Percentiles rank a stretch among this genome's conserved stretches.
These are phyloP conservation scores for Tinamus major DNA, from an alignment of 2,797 vertebrate species.

Conservation along the genomic window DNA sequence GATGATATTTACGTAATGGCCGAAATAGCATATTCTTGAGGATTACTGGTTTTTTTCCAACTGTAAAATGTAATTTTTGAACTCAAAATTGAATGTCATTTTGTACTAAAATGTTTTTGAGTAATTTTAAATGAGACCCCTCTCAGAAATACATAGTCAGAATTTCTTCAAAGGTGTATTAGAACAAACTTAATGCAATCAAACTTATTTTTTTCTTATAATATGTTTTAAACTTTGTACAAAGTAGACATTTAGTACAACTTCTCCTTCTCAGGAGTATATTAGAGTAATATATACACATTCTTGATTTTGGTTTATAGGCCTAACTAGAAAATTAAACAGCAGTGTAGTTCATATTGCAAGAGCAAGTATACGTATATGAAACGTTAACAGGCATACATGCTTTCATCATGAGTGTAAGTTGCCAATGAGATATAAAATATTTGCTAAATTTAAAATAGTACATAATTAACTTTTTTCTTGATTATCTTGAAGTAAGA, in stretches of 20 bases:
- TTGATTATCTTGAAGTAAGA: background rate
- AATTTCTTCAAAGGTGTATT: background rate
- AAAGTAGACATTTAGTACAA: background rate
- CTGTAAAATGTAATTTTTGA: background rate
- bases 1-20: background rate
- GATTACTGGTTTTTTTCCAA: background rate
- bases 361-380: background rate
- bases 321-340: slow-evolving; percentile 14
- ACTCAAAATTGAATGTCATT: background rate
- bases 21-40: background rate
- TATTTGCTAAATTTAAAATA: background rate
- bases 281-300: background rate
- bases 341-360: background rate
- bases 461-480: background rate
- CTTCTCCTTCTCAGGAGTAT: background rate
- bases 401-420: background rate
- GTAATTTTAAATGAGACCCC: background rate
- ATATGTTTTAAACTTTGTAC: background rate
- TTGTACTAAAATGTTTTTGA: background rate
- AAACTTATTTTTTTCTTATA: background rate
- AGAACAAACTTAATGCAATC: background rate
- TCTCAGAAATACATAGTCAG: background rate
- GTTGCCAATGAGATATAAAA: background rate
- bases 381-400: background rate
- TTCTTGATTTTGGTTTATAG: background rate